Percentiles rank a stretch among this genome's conserved stretches.
These are phyloP conservation scores for Danio kyathit DNA, from an alignment of 2,797 vertebrate species.

Conservation along the genomic window DNA sequence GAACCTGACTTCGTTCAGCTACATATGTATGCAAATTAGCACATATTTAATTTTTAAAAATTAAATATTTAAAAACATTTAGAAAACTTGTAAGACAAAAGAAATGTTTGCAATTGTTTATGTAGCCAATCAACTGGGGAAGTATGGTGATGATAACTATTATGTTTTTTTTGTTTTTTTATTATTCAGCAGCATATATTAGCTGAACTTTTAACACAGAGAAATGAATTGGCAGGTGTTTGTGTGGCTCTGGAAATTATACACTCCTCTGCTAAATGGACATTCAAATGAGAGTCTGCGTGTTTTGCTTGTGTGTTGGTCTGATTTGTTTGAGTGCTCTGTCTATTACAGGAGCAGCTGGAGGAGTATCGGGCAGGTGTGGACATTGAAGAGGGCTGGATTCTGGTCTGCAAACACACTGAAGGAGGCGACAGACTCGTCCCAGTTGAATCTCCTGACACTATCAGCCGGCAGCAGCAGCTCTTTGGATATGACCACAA, in stretches of 20 bases:
- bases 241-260: neutral
- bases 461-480: constrained; percentile 89
- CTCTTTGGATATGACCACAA: constrained; percentile 95
- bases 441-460: constrained; percentile 90
- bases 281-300: neutral
- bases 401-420: constrained; percentile 92
- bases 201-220: no score
- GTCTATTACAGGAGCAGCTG: constrained; percentile 88
- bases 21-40: no score
- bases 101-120: no score
- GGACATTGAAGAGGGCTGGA: constrained; percentile 92
- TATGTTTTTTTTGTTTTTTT: no score
- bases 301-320: constrained; percentile 19
- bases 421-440: constrained; percentile 94
- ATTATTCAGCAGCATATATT: no score
- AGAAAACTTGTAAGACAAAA: no score
- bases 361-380: constrained; percentile 87
- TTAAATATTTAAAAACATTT: no score
- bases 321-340: constrained; percentile 23
- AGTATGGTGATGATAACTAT: no score
- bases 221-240: neutral
- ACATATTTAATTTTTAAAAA: no score
- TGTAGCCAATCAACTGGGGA: no score
- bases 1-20: no score
- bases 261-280: constrained; percentile 7